Evolutionary conservation across 2,113 vertebrate species (phyloP).

Genomic region (Abramis brama): DNA sequence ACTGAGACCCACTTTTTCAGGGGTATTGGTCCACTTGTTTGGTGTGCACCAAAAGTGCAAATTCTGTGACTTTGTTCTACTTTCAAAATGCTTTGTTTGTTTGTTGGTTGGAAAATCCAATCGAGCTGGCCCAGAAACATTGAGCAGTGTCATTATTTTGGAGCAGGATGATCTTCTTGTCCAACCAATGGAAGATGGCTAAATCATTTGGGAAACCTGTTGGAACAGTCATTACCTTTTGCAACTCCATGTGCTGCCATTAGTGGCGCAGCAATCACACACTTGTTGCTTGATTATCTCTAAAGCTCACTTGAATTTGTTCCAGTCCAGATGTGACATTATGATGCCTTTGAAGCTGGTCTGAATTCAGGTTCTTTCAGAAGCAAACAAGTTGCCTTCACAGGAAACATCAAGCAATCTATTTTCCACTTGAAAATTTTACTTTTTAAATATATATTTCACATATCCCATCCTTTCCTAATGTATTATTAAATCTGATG

Average conservation of each 20-base stretch:
- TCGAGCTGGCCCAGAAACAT: background rate
- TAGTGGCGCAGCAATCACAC: no score
- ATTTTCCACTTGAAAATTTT: no score
- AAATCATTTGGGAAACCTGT: background rate
- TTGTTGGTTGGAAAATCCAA: background rate
- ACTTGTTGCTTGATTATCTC: no score
- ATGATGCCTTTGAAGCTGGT: no score
- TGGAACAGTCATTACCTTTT: background rate
- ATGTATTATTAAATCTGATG: background rate
- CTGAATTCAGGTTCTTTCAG: background rate
- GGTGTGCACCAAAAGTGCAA: background rate
- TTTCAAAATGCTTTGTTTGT: background rate
- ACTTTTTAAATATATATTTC: no score
- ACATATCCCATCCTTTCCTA: background rate
- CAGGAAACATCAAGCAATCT: background rate
- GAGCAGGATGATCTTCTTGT: background rate
- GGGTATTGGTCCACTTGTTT: no score
- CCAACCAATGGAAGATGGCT: background rate
- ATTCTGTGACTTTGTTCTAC: background rate
- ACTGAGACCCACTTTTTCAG: no score
- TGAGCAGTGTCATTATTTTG: background rate
- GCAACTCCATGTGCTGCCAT: no score
- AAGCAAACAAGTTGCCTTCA: background rate
- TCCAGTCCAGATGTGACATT: no score
- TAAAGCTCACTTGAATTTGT: no score